These are phyloP conservation scores for Diabrotica virgifera DNA, from an alignment of 1,140 invertebrate species.

Conservation along the genomic window DNA sequence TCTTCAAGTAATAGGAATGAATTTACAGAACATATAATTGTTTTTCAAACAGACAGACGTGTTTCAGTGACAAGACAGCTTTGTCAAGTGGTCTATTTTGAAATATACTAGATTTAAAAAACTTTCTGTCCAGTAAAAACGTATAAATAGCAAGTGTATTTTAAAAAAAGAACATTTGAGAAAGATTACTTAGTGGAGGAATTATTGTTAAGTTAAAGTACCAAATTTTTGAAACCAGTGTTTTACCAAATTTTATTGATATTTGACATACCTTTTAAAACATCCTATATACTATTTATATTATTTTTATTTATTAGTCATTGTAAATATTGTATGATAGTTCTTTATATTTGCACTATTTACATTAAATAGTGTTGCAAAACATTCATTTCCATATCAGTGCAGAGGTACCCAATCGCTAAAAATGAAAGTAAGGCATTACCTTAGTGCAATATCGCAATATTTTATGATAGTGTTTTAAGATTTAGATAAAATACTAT, in stretches of 20 bases:
- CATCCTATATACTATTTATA: background rate
- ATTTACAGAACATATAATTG: too few relatives aligned
- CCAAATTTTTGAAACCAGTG: too few relatives aligned
- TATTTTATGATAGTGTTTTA: background rate
- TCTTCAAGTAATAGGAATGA: too few relatives aligned
- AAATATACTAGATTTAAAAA: too few relatives aligned
- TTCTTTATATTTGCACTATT: conserved; percentile 37
- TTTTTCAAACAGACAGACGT: too few relatives aligned
- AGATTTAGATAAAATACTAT: conserved; percentile 4
- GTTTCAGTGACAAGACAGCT: too few relatives aligned
- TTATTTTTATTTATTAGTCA: conserved; percentile 37
- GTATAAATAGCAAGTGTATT: too few relatives aligned
- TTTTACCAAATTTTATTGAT: background rate
- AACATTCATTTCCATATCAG: conserved; percentile 23
- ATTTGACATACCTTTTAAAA: conserved; percentile 32
- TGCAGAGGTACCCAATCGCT: conserved; percentile 32
- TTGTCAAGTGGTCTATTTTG: too few relatives aligned
- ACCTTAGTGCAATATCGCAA: conserved; percentile 12
- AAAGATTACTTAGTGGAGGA: too few relatives aligned
- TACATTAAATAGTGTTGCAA: conserved; percentile 44
- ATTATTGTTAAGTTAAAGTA: too few relatives aligned
- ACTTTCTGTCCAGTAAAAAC: too few relatives aligned
- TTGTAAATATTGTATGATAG: conserved; percentile 45
- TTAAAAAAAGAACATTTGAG: too few relatives aligned
- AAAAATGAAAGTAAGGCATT: conserved; percentile 20